Base-by-base conservation (phyloP, 2,113 vertebrate genomes). In the Cromileptes altivelis region DNA sequence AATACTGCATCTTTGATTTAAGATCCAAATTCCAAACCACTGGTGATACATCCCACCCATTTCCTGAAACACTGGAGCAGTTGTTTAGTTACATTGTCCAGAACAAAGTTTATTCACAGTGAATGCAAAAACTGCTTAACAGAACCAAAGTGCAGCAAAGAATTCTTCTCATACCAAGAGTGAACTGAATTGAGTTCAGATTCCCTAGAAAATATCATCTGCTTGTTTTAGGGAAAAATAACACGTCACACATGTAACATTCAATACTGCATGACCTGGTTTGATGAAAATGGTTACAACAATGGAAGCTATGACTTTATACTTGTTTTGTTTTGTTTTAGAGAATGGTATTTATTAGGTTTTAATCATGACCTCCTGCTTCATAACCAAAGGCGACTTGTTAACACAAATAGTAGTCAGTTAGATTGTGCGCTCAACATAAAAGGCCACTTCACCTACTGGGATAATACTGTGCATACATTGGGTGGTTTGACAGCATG, bases 1-100 rank as follows among this genome's bases (percentile, higher is more conserved):
- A 45, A 83, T 58, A 21, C 30, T 25, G 10, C 18, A 37, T 55
- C 19, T 70, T n/a, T 23, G 23, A 49, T 72, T 70, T 53, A 42
- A 75, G 55, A 55, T 71, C 11, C 64, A 30, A 78, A 50, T 40
- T 49, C 25, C 15, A 40, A 37, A 37, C 14, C 49, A 49, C 12
- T 1, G 52, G 64, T 42, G 10, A 27, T 62, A 2, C 4, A 40
- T 37, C 15, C 15, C 14, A 21, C 21, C 4, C 3, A 4, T 64
- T 23, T 56, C 21, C 60, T 50, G 15, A 40, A 71, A 40, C 1
- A 11, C 50, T 23, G 10, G 25, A 5, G 23, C 47, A 21, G 42
- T 17, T 81, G 21, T 67, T 37, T 30, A 12, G 9, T 37, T 19
- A 33, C 23, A 58, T 15, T 25, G n/a, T 18, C 53, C 15, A 57